Evolutionary conservation across 2,888 invertebrate species (phyloP), one percentile per base, ranked within the genome.

Genomic region (Lobophora halterata): DNA sequence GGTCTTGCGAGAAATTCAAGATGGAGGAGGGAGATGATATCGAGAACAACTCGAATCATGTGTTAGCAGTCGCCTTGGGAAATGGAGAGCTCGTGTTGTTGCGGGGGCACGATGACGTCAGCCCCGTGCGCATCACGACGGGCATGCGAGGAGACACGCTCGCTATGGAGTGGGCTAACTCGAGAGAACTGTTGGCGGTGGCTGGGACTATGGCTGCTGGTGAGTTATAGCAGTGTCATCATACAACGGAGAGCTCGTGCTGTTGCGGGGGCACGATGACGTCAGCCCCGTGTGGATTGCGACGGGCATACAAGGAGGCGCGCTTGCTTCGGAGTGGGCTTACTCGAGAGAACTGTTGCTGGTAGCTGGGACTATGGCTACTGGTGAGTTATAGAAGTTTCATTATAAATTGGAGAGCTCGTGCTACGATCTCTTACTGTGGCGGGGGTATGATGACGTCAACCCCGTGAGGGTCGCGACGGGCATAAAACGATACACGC

Each of bases 1-100:
- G 98, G 98, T 97, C 97, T 9, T 97, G 98, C 71, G 97, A 97
- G 74, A 97, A 97, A 70, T 98, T 98, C 80, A 97, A 97, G 85
- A 97, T 98, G 97, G 97, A 97, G 72, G 97, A 97, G 74, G 94
- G 93, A 1, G 95, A 95, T 61, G 95, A 95, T 52, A 90, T 90
- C 10, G 92, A 92, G 32, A 88, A 77, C 26, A 78, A 65, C 74
- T 89, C 50, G 65, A 92, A 62, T 65, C 95, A 94, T 67, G 93
- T 96, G 2, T 77, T 98, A 53, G 97, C 97, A 2, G 96, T 97
- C 2, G 93, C 95, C 52, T 91, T 98, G 52, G 94, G 80, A 61
- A 96, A 94, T 67, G 98, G 98, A n/a, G 93, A 92, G 67, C 93
- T 98, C 34, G 95, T 95, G 60, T 88, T 98, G 59, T 88, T 98